Percentiles rank a stretch among this genome's conserved stretches.
phyloP scores from a whole-genome alignment of 2,888 invertebrate species.

The Coremacera marginata region DNA sequence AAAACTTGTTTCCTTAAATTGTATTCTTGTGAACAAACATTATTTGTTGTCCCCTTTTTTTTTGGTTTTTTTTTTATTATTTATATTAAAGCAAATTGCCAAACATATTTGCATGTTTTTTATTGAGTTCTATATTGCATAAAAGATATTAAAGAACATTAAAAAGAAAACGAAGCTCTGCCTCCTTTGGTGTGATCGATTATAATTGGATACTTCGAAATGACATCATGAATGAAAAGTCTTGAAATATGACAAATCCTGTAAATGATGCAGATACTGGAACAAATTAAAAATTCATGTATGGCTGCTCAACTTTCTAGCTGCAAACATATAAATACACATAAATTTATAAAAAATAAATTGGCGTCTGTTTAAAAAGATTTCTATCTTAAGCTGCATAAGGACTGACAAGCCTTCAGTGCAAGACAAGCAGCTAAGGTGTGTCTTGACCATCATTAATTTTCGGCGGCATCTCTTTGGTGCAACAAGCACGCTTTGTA shows the following conservation, averaged over 20 bases:
- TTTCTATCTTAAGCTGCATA: conserved; percentile 17
- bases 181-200: too few relatives aligned
- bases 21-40: too few relatives aligned
- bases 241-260: neutral
- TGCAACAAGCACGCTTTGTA: neutral
- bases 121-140: too few relatives aligned
- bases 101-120: too few relatives aligned
- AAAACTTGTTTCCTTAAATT: too few relatives aligned
- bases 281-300: conserved; percentile 5
- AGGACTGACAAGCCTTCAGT: conserved; percentile 10
- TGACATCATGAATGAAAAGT: neutral
- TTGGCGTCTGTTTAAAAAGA: neutral
- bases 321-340: neutral
- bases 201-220: too few relatives aligned
- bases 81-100: too few relatives aligned
- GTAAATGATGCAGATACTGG: neutral
- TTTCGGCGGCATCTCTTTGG: conserved; percentile 16
- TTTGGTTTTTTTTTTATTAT: too few relatives aligned
- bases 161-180: too few relatives aligned
- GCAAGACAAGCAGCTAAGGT: neutral
- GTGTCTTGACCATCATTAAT: conserved; percentile 21
- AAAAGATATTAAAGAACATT: too few relatives aligned
- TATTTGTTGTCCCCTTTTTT: too few relatives aligned
- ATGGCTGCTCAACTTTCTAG: neutral
- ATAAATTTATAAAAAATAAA: neutral